Base-by-base conservation (phyloP, 1,140 invertebrate species). In the Trachymyrmex septentrionalis region DNA sequence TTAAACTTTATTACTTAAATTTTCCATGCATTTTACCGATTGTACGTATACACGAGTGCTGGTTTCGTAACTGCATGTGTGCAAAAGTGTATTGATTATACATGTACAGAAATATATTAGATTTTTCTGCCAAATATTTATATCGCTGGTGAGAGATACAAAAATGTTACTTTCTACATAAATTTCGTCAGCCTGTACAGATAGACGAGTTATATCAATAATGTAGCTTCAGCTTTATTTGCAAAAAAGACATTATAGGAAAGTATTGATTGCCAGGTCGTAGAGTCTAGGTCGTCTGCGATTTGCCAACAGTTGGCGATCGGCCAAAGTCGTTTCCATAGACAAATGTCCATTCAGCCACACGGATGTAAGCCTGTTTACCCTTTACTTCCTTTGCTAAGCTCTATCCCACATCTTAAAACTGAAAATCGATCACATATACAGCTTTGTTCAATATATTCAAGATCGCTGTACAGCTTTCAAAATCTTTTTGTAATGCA, bases 271-370 rank as follows among this genome's bases (percentile, higher is more conserved):
- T 84, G 44, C 69, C 24, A 30, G 21, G 76, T 71, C 75, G 73
- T 63, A n/a, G 78, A 88, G 84, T 88, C 53, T 91, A 71, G 89
- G 89, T 91, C 89, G 77, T 24, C 84, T 57, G 78, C 90, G 90
- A 91, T 90, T 90, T 75, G 87, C 67, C 89, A 71, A 75, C 55
- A 53, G 53, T 63, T 91, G 90, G 90, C 89, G 73, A 57, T 27
- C 53, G 48, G 85, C 90, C 90, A 91, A 82, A 88, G 80, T 69
- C 77, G 89, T 91, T 91, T 84, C 85, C 87, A 61, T 91, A 91
- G 90, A 91, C 89, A 91, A 91, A 91, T 91, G 89, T 89, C 87
- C 87, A 89, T 91, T 87, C 87, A 87, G 38, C 90, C 77, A 78
- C 76, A 76, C 76, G 77, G 71, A 89, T 82, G 77, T 89, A 91